Percentiles rank a stretch among this genome's conserved stretches.
Evolutionary conservation across 2,888 invertebrate genomes (phyloP).

Genomic region (Scaptomyza caliginosa): DNA sequence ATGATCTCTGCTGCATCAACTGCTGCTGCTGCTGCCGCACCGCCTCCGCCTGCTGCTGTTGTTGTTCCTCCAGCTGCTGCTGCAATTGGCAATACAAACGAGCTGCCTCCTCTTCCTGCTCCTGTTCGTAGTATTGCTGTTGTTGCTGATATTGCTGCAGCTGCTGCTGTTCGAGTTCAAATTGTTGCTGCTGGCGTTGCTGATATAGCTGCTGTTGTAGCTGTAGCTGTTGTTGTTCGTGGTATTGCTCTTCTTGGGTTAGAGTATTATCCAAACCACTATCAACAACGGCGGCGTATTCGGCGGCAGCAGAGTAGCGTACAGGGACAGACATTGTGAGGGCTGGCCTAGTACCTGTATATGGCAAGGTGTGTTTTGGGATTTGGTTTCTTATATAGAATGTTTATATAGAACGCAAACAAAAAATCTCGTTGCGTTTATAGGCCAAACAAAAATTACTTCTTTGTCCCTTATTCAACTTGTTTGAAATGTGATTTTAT

Average conservation of each 20-base stretch:
- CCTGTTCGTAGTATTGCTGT: constrained; percentile 47
- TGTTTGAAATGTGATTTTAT: constrained; percentile 77
- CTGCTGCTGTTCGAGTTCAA: constrained; percentile 44
- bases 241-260: constrained; percentile 82
- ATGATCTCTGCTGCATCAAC: constrained; percentile 83
- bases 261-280: constrained; percentile 83
- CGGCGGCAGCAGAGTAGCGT: constrained; percentile 84
- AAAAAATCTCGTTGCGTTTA: constrained; percentile 50
- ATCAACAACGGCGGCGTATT: constrained; percentile 83
- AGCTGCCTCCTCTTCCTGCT: constrained; percentile 58
- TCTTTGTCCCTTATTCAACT: constrained; percentile 51
- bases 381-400: constrained; percentile 32
- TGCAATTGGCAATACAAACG: constrained; percentile 73
- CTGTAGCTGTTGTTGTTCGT: constrained; percentile 73
- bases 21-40: constrained; percentile 82
- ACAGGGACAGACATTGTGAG: constrained; percentile 85
- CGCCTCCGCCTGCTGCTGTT: constrained; percentile 80
- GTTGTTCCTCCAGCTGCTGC: constrained; percentile 70
- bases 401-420: constrained; percentile 43
- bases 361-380: constrained; percentile 56
- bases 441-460: constrained; percentile 53
- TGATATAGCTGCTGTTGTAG: constrained; percentile 52
- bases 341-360: constrained; percentile 85
- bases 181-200: constrained; percentile 32
- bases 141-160: constrained; percentile 58